Base-by-base conservation (phyloP, 2,888 invertebrate genomes). In the Nemapogon koenigi region DNA sequence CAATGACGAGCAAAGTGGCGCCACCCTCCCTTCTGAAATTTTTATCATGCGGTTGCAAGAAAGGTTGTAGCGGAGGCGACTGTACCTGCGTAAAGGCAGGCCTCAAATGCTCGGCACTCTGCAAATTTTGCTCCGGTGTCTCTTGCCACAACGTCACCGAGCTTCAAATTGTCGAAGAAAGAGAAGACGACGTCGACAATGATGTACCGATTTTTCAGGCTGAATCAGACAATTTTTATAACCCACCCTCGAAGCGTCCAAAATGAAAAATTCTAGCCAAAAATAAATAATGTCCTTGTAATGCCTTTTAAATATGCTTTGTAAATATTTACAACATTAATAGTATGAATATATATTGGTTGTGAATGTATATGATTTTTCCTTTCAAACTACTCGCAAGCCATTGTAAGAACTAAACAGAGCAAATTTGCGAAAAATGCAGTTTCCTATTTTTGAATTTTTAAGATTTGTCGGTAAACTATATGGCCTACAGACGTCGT, bases 91-190 rank as follows among this genome's bases (percentile, higher is more conserved):
- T 27, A 37, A 37, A 37, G 28, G 27, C 37, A 16, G 37, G 37
- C 26, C 37, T 27, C 27, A 37, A 37, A 27, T 37, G 26, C 37
- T 27, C 15, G 37, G 37, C 27, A 37, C 17, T 37, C 33, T 33
- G 33, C 33, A 33, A 33, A 33, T 33, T 33, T 33, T 33, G 33
- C 18, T 16, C 33, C 33, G 13, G 7, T 31, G 31, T 31, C 31
- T 31, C 31, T 31, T 31, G 6, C 14, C 31, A 18, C 11, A 33
- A 33, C 33, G 33, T 33, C 17, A 19, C 18, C 33, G 18, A 33
- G 18, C 33, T 33, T 33, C 4, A 33, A 33, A 33, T 33, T 33
- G 33, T 13, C 10, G 18, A 33, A 33, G 33, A 33, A 33, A 18
- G 17, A 33, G 33, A 33, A 33, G 33, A 33, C 33, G 33, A 33